Base-by-base conservation (phyloP, 92 coral and sea anemone genomes). In the Epizoanthus scotinus region DNA sequence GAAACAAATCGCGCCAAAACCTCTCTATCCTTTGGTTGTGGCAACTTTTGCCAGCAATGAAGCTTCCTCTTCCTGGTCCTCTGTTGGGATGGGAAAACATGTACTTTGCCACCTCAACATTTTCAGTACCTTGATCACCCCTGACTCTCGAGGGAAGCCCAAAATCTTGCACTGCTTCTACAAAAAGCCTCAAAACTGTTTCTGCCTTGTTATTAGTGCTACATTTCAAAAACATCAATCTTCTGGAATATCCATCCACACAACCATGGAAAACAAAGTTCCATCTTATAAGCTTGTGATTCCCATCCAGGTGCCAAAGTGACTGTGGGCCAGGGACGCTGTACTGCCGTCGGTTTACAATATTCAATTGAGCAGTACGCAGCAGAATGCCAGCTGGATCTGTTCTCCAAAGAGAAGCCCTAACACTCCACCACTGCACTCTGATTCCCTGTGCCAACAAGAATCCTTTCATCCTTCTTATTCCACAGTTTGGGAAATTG, bases 141-240 rank as follows among this genome's bases (percentile, higher is more conserved):
- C 94, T 38, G 3, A 87, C 91, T 42, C 90, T 36, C 7, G 90
- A 91, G 1, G 94, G 91, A 50, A 91, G 83, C 0, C 91, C 91
- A 88, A 78, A 91, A 6, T 18, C 26, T 36, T 78, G 85, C 1
- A 88, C 91, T 17, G 91, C 91, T 10, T 72, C 84, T 27, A 71
- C 52, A 49, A 91, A 91, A 2, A 85, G 84, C 29, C 68, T 38
- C 0, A 88, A 84, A 2, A 91, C 88, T 66, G 94, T 91, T 7
- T 5, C 56, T 62, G 94, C 91, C 74, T 83, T 85, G 67, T 85
- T 91, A 86, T 91, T 78, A 31, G 86, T 70, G 42, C 71, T 79
- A 57, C 94, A 90, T 58, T 25, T 9, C 36, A 89, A 85, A 67
- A 62, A 90, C 29, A 63, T 84, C 50, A 87, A 84, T 57, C 81